Conservation (phyloP, 2,113 vertebrate genomes). For the Dromas ardeola region DNA sequence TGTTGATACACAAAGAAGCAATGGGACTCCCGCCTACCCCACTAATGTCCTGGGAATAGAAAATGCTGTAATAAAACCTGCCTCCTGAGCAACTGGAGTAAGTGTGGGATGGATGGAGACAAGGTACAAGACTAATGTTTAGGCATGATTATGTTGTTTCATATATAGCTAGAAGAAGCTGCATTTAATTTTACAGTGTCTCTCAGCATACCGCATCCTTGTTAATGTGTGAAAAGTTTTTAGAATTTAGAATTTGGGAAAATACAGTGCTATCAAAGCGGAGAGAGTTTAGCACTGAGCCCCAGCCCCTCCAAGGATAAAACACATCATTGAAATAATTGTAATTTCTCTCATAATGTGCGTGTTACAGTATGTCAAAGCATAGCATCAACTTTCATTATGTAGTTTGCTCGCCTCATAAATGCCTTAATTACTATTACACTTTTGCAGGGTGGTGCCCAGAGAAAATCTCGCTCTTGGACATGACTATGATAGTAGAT, state of each 20-base stretch:
- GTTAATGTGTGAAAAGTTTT: not conserved
- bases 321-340: not conserved
- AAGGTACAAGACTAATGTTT: not conserved
- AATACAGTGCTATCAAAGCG: not conserved
- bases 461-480: not conserved
- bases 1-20: not conserved
- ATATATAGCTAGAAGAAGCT: not conserved
- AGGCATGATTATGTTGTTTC: not conserved
- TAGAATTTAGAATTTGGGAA: not conserved
- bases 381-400: not conserved
- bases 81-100: not conserved
- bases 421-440: not conserved
- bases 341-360: not conserved
- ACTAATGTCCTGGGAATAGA: not conserved
- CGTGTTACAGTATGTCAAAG: not conserved
- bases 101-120: not conserved
- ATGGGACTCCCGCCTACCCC: not conserved
- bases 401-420: not conserved
- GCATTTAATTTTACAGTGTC: not conserved
- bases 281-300: not conserved
- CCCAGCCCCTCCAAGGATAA: not conserved
- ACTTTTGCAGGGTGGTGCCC: not conserved
- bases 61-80: not conserved
- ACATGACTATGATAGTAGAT: not conserved
- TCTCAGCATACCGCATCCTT: not conserved